Evolutionary conservation across 2,113 vertebrate species (phyloP).

Genomic region (Progne subis): DNA sequence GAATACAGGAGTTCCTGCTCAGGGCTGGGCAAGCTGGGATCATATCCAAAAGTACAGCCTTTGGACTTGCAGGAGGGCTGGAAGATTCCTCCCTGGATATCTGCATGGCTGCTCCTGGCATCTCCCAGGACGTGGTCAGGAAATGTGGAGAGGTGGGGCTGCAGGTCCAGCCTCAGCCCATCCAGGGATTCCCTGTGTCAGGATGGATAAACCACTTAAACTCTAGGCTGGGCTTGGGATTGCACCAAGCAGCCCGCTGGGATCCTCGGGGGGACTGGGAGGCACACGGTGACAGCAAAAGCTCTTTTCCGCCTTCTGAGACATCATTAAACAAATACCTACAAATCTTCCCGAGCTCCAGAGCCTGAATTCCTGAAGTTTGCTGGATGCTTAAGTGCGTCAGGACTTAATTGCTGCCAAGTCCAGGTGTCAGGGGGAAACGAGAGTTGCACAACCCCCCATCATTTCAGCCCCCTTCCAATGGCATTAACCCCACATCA

Average conservation of each 20-base stretch:
- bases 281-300: neutral
- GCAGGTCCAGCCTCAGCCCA: neutral
- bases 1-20: neutral
- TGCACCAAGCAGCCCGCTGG: neutral
- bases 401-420: neutral
- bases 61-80: neutral
- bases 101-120: neutral
- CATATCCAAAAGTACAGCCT: rapidly evolving
- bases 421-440: neutral
- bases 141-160: neutral
- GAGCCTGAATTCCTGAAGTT: neutral
- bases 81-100: neutral
- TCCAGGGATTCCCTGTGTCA: constrained; percentile 2
- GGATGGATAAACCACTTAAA: constrained; percentile 9
- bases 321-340: constrained; percentile 29
- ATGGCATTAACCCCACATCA: neutral
- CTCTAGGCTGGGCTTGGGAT: neutral
- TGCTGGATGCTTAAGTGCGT: neutral
- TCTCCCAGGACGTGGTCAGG: neutral
- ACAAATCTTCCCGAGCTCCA: neutral
- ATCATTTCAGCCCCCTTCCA: neutral
- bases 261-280: neutral
- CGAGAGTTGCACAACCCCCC: neutral
- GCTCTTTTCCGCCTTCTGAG: neutral
- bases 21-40: neutral